These are phyloP conservation scores for Notamacropus eugenii DNA, from an alignment of 2,797 vertebrate species.

Conservation along the genomic window DNA sequence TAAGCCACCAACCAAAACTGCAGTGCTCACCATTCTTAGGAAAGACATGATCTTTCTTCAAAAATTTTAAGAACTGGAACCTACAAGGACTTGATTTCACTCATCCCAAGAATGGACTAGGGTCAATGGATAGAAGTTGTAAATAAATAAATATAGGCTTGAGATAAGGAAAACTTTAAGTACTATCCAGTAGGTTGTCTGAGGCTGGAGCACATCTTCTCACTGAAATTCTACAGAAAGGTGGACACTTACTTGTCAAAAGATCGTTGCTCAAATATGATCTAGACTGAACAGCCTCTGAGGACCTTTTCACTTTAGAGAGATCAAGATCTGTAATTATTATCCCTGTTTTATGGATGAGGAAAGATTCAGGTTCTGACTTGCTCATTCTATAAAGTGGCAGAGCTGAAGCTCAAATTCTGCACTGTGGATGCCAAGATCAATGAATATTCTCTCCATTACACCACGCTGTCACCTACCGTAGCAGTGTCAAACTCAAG, in stretches of 20 bases:
- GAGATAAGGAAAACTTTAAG: not conserved
- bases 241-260: not conserved
- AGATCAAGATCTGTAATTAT: not conserved
- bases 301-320: not conserved
- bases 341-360: not conserved
- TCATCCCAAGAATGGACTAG: not conserved
- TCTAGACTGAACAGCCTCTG: not conserved
- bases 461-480: not conserved
- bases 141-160: not conserved
- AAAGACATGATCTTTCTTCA: not conserved
- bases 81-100: not conserved
- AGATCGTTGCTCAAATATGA: not conserved
- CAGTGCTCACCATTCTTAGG: not conserved
- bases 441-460: not conserved
- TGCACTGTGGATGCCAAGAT: not conserved
- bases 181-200: not conserved
- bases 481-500: not conserved
- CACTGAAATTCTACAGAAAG: not conserved
- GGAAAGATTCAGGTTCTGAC: not conserved
- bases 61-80: not conserved
- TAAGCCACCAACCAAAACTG: not conserved
- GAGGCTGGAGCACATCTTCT: not conserved
- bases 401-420: not conserved
- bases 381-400: not conserved
- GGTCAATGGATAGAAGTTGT: not conserved